Evolutionary conservation across 1,140 invertebrate genomes (phyloP).

Genomic region (Sitobion miscanthi): DNA sequence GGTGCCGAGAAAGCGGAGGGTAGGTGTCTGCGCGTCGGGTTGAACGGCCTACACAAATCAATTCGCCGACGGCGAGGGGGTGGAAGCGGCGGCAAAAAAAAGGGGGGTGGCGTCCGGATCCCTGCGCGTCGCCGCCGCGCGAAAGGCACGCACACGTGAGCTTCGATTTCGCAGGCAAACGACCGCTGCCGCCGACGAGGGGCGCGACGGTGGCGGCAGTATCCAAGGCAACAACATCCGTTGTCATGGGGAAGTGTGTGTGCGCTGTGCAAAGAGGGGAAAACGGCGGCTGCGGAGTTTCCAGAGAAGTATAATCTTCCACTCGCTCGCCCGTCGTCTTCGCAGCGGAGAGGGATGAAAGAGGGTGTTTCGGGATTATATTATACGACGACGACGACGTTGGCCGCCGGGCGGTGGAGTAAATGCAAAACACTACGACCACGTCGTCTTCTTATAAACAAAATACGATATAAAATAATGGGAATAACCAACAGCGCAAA

Average conservation of each 20-base stretch:
- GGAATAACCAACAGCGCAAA: neutral
- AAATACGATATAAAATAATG: neutral
- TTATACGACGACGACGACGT: neutral
- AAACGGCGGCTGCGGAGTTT: constrained; percentile 59
- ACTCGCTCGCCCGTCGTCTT: neutral
- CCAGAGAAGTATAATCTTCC: constrained; percentile 13
- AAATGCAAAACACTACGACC: neutral
- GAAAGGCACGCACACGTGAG: constrained; percentile 50
- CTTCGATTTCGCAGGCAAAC: constrained; percentile 50
- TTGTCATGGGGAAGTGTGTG: constrained; percentile 46
- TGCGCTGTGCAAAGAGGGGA: constrained; percentile 57
- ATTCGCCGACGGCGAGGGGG: constrained; percentile 13
- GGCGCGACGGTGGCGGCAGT: constrained; percentile 53
- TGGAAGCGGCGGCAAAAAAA: neutral
- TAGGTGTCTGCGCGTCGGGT: constrained; percentile 37
- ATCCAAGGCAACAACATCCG: constrained; percentile 57
- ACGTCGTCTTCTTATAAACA: neutral
- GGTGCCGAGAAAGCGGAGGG: neutral
- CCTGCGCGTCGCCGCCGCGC: neutral
- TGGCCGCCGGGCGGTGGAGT: neutral
- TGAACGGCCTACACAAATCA: constrained; percentile 56
- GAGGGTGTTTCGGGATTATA: neutral
- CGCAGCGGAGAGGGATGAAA: neutral
- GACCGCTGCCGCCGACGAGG: constrained; percentile 42
- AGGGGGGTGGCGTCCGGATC: neutral